Evolutionary conservation across 2,888 invertebrate species (phyloP).

Genomic region (Plebejus anna): DNA sequence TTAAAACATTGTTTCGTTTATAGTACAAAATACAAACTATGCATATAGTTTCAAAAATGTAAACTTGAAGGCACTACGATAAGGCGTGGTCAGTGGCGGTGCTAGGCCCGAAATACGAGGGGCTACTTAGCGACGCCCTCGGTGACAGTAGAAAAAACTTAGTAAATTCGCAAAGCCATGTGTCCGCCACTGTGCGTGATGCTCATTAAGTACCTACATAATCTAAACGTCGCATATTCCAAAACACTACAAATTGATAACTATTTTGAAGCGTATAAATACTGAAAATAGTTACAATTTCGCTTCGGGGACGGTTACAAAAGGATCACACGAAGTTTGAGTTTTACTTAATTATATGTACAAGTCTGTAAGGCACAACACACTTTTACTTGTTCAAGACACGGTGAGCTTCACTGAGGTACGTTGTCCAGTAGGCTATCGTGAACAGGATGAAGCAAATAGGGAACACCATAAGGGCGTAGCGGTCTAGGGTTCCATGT

Average conservation of each 20-base stretch:
- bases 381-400: conserved; percentile 50
- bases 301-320: neutral
- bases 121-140: neutral
- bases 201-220: neutral
- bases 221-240: neutral
- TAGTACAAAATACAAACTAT: neutral
- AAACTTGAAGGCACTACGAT: conserved; percentile 3
- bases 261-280: conserved; percentile 30
- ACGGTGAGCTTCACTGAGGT: conserved; percentile 77
- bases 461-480: conserved; percentile 81
- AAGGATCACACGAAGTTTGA: conserved; percentile 17
- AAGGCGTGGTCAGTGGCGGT: conserved; percentile 18
- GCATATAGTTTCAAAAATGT: neutral
- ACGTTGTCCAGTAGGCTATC: conserved; percentile 81
- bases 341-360: conserved; percentile 25
- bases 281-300: conserved; percentile 32
- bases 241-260: conserved; percentile 29
- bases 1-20: neutral
- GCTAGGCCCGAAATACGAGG: neutral
- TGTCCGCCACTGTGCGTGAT: conserved; percentile 17
- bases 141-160: neutral
- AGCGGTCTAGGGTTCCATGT: conserved; percentile 80
- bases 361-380: conserved; percentile 32
- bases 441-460: conserved; percentile 79
- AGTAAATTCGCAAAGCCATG: neutral